Conservation (phyloP, 2,113 vertebrate species). For the Cyanoliseus patagonus region DNA sequence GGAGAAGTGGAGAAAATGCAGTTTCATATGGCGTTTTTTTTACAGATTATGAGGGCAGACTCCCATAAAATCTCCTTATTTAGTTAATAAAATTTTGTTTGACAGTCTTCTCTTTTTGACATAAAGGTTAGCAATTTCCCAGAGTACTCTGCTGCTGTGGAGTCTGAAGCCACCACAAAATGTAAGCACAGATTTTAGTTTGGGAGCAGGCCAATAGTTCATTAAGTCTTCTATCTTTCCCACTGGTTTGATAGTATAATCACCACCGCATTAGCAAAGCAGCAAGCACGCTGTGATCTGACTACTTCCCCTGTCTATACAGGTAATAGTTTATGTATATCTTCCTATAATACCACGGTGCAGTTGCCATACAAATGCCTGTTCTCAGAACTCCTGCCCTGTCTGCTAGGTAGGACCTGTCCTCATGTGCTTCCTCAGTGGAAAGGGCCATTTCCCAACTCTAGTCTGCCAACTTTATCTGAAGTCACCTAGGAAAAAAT, state of each 20-base stretch:
- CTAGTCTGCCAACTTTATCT: neutral
- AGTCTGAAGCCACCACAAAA: neutral
- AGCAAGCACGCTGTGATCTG: neutral
- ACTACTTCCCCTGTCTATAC: neutral
- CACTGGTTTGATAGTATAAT: neutral
- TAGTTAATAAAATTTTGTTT: neutral
- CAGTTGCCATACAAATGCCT: accelerated
- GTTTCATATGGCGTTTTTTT: neutral
- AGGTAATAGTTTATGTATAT: neutral
- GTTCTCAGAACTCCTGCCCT: neutral
- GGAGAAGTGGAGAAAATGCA: neutral
- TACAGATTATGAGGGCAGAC: neutral
- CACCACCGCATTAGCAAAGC: neutral
- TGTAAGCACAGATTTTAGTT: neutral
- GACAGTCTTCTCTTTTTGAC: neutral
- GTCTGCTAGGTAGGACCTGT: neutral
- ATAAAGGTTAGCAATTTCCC: neutral
- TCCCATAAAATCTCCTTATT: neutral
- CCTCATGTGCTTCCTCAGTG: neutral
- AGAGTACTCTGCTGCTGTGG: neutral
- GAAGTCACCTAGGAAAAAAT: neutral
- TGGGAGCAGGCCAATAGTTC: neutral
- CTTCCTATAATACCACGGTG: neutral
- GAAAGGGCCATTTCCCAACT: accelerated
- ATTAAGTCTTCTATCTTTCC: neutral